Base-by-base conservation (phyloP, 1,140 invertebrate genomes). In the Scaptodrosophila lebanonensis region DNA sequence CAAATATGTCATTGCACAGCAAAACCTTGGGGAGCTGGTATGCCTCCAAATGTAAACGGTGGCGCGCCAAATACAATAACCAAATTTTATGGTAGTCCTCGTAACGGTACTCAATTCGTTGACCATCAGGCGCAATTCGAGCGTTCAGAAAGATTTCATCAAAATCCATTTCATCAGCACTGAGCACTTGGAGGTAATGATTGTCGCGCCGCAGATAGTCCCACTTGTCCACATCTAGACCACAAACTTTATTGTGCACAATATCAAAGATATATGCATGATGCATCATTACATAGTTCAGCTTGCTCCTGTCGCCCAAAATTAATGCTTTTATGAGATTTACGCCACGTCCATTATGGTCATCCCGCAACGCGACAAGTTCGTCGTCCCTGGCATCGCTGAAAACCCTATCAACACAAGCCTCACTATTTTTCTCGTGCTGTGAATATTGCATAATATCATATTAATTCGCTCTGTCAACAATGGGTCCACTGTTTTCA, bases 191-290 rank as follows among this genome's bases (percentile, higher is more conserved):
- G 1, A 73, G n/a, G 13, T 61, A 60, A 33, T 83, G 66, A 29
- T 72, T 88, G 72, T 93, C 92, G 45, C 92, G 86, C 8, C 89
- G 82, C 35, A 93, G 88, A 65, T 93, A 93, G 71, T 93, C 92
- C 89, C 89, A 93, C 83, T 93, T 93, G 79, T 93, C 93, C 3
- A 93, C 93, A 87, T 94, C 92, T 18, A 93, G 88, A 11, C 90
- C 89, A 62, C 89, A 91, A 8, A 87, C 71, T 44, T 90, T 88
- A 71, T 93, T 93, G 16, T 89, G 88, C 0, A 93, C 89, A 60
- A 93, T 91, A 30, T 79, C 73, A 18, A 79, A 79, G 0, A 79
- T 65, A 11, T 79, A 79, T 3, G 11, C 53, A 9, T 61, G 52
- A 0, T 59, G 54, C 52, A 79, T 38, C 65, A 79, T 79, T 1